Conservation (phyloP, 2,113 vertebrate genomes). For the Nesogale talazaci region DNA sequence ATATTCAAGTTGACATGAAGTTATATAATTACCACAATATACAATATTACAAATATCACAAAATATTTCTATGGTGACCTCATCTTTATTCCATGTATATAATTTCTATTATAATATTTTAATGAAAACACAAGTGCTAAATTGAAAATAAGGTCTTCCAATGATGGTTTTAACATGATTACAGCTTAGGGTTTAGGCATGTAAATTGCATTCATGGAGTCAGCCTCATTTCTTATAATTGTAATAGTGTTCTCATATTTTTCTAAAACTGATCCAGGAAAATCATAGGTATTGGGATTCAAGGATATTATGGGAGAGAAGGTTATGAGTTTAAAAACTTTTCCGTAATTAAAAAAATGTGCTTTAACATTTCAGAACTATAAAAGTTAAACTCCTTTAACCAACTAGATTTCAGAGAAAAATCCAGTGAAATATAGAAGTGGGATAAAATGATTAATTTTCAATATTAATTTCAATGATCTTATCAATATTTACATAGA, state of each 20-base stretch:
- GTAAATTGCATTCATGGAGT: slow-evolving; percentile 17
- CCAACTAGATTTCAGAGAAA: background rate
- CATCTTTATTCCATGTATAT: background rate
- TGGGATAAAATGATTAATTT: background rate
- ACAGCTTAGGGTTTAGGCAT: background rate
- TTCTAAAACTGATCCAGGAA: background rate
- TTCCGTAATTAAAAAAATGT: background rate
- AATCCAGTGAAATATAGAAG: background rate
- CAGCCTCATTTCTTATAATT: background rate
- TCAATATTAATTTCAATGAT: background rate
- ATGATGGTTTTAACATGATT: slow-evolving; percentile 10
- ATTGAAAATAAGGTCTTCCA: background rate
- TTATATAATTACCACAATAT: no score
- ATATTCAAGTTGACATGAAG: no score
- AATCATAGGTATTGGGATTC: background rate
- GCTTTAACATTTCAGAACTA: background rate
- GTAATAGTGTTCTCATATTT: background rate
- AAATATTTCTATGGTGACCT: background rate
- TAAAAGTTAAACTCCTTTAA: background rate
- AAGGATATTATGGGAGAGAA: background rate
- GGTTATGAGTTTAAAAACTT: background rate
- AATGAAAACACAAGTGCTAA: slow-evolving; percentile 19
- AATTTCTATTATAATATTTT: slow-evolving; percentile 6
- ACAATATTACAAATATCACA: background rate
- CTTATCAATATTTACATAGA: background rate